phyloP scores from a whole-genome alignment of 2,113 vertebrate genomes.

The Apaloderma vittatum region DNA sequence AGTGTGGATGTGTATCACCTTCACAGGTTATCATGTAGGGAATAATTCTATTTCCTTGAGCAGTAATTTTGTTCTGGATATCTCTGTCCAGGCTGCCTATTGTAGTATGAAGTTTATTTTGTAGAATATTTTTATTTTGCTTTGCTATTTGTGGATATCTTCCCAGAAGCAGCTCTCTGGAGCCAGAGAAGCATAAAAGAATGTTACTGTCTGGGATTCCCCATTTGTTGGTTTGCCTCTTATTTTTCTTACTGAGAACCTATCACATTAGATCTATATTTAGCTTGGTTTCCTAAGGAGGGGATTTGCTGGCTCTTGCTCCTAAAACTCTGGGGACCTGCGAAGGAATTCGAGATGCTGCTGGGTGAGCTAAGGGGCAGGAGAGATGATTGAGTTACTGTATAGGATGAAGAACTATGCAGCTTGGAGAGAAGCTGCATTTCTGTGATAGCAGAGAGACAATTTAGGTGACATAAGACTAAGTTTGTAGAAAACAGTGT shows the following conservation, averaged over 20 bases:
- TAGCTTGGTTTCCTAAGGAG: neutral
- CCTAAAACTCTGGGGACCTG: neutral
- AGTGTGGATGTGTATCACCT: neutral
- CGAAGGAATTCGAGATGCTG: neutral
- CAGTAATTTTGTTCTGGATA: neutral
- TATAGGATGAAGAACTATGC: neutral
- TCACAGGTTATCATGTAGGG: neutral
- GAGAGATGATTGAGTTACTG: neutral
- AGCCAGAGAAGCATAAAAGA: neutral
- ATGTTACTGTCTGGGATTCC: neutral
- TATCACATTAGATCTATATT: neutral
- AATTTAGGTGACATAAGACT: neutral
- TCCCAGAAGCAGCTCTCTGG: neutral
- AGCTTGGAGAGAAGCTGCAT: neutral
- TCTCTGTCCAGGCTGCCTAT: neutral
- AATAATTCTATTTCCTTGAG: neutral
- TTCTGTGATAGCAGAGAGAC: neutral
- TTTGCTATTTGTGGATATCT: neutral
- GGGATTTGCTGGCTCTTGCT: neutral
- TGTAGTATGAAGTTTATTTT: neutral
- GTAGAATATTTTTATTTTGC: neutral
- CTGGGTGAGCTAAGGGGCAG: neutral
- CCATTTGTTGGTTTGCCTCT: neutral
- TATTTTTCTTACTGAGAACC: neutral
- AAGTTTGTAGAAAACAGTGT: neutral